These are phyloP conservation scores for Eueremaeus valkanovi DNA, from an alignment of 2,888 invertebrate genomes.

Conservation along the genomic window DNA sequence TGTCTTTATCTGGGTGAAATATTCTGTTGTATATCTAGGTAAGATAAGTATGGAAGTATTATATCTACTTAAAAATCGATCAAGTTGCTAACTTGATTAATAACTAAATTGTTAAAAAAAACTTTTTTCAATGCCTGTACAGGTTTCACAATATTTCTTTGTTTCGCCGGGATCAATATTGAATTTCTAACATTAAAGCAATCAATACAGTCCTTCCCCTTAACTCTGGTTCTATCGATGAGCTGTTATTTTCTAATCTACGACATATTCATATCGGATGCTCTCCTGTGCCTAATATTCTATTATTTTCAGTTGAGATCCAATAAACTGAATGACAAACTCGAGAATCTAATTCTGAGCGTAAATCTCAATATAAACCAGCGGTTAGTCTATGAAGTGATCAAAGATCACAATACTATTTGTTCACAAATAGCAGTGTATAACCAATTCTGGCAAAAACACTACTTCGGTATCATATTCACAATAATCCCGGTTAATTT, in stretches of 20 bases:
- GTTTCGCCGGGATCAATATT: neutral
- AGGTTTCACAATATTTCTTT: neutral
- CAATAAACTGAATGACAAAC: neutral
- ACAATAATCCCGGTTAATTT: neutral
- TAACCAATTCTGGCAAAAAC: neutral
- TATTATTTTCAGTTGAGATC: neutral
- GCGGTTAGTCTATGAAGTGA: neutral
- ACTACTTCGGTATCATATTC: neutral
- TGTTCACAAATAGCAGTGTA: neutral
- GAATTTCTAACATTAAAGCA: neutral
- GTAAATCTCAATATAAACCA: neutral
- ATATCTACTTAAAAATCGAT: no score
- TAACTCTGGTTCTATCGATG: neutral
- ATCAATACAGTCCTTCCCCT: neutral
- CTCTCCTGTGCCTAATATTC: neutral
- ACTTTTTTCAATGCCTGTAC: no score
- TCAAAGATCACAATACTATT: neutral
- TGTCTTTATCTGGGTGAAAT: no score
- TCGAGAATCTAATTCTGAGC: neutral
- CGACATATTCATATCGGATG: neutral
- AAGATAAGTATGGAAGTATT: neutral
- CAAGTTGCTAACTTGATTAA: no score
- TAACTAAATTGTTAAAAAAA: no score
- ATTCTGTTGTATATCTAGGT: no score
- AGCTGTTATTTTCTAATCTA: neutral